Evolutionary conservation across 2,797 vertebrate genomes (phyloP).

Genomic region (Muscicapa comitata): DNA sequence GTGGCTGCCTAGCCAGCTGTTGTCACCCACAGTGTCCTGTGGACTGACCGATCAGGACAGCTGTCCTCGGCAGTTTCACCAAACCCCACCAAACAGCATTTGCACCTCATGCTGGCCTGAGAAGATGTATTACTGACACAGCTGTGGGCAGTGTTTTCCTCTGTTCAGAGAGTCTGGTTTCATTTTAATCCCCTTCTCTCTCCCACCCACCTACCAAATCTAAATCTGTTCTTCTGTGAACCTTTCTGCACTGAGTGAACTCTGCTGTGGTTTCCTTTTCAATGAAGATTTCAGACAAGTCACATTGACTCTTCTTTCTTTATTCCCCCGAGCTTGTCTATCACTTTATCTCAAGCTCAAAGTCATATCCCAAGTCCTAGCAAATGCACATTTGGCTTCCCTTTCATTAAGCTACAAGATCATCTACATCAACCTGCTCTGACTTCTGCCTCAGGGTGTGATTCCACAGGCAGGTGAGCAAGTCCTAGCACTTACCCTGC

Average conservation of each 20-base stretch:
- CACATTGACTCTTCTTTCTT: background rate
- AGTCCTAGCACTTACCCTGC: background rate
- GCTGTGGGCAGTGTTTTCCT: background rate
- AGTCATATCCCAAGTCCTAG: background rate
- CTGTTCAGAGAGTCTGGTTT: background rate
- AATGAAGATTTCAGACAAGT: background rate
- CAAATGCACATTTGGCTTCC: background rate
- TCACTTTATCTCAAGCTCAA: background rate
- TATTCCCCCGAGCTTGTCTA: background rate
- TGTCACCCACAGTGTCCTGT: background rate
- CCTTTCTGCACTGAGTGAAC: background rate
- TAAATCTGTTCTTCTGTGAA: background rate
- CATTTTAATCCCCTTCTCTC: background rate
- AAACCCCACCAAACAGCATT: background rate
- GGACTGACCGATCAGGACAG: background rate
- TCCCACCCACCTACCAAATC: background rate
- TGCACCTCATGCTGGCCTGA: background rate
- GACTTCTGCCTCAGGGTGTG: background rate
- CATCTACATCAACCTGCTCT: background rate
- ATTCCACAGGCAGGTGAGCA: background rate
- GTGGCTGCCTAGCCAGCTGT: background rate
- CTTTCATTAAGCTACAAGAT: background rate
- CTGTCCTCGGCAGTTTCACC: background rate
- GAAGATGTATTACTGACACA: background rate
- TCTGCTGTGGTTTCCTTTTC: background rate